Evolutionary conservation across 2,113 vertebrate species (phyloP).

Genomic region (Erythrocercus mccallii): DNA sequence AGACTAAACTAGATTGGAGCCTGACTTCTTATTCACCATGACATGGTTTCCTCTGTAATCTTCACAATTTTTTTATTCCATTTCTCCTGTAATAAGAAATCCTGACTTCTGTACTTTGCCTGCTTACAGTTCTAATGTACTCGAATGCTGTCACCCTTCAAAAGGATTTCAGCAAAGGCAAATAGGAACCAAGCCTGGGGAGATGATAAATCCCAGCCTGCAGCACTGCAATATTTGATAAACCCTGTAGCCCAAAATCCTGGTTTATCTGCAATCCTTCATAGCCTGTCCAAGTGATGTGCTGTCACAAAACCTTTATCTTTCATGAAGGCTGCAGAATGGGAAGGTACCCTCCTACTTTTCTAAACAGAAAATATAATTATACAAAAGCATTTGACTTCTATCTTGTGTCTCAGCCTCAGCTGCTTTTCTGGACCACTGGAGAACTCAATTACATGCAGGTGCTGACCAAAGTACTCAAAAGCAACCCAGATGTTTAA

Average conservation of each 20-base stretch:
- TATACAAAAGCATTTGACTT: neutral
- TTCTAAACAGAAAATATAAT: neutral
- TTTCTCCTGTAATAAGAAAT: neutral
- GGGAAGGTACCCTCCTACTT: neutral
- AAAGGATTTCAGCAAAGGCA: slow-evolving; percentile 14
- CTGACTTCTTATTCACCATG: neutral
- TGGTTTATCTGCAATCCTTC: neutral
- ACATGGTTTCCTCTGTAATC: neutral
- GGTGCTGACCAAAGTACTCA: neutral
- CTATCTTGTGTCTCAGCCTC: neutral
- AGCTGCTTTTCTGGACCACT: neutral
- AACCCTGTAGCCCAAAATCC: neutral
- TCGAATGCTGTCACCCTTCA: neutral
- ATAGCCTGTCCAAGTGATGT: neutral
- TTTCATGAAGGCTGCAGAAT: neutral
- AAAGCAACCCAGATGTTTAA: neutral
- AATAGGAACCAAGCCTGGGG: neutral
- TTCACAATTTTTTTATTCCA: neutral
- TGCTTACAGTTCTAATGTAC: neutral
- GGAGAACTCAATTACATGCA: neutral
- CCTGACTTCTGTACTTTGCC: neutral
- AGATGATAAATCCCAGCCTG: neutral
- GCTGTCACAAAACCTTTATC: neutral
- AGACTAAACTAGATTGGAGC: no score
- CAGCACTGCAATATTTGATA: neutral